Conservation (phyloP, 2,888 invertebrate genomes). For the Heliconius sara region DNA sequence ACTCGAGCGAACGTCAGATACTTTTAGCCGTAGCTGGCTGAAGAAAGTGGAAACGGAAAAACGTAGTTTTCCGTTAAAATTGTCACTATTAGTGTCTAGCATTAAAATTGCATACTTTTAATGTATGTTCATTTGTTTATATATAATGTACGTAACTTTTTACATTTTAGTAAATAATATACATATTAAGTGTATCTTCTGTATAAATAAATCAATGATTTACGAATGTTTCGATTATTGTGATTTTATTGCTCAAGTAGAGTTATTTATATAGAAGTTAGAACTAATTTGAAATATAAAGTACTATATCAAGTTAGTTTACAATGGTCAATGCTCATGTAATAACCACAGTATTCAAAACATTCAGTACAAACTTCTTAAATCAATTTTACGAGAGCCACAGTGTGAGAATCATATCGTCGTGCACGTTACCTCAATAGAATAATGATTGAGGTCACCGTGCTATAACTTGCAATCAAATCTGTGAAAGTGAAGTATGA, state of each 20-base stretch:
- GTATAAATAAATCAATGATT: background rate
- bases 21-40: background rate
- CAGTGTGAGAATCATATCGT: slow-evolving; percentile 61
- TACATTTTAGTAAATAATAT: too few species aligned
- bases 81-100: slow-evolving; percentile 17
- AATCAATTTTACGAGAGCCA: slow-evolving; percentile 4
- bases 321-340: background rate
- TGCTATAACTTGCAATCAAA: slow-evolving; percentile 65
- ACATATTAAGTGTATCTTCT: background rate
- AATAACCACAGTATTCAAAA: slow-evolving; percentile 6
- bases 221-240: background rate
- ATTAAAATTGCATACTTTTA: slow-evolving; percentile 11
- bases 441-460: slow-evolving; percentile 62
- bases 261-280: background rate
- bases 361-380: background rate
- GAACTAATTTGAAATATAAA: background rate
- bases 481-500: slow-evolving; percentile 77
- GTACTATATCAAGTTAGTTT: background rate
- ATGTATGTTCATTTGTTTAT: background rate
- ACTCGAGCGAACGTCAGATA: slow-evolving; percentile 19
- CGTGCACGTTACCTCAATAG: slow-evolving; percentile 61
- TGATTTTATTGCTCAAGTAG: background rate
- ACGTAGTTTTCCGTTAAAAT: slow-evolving; percentile 14
- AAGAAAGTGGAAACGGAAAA: slow-evolving; percentile 13
- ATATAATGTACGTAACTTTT: background rate